Base-by-base conservation (phyloP, 2,888 invertebrate species). In the Nipponacmea schrenckii region DNA sequence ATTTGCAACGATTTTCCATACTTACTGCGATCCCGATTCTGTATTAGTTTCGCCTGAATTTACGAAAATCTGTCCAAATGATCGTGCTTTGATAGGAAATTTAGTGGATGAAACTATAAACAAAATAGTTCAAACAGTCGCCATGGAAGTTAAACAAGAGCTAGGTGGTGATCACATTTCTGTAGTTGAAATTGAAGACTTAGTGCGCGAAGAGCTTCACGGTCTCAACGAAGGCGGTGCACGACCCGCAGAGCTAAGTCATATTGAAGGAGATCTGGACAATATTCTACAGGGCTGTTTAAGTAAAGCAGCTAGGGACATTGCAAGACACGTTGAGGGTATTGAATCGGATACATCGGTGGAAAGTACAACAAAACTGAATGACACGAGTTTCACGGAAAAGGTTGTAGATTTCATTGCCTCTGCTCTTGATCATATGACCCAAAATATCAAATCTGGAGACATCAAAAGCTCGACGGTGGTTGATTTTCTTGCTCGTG, bases 1-100 rank as follows among this genome's bases (percentile, higher is more conserved):
- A n/a, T 81, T 81, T 62, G 74, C 74, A 62, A 46, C 74, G 0
- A 77, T 81, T 62, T 66, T 81, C 27, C 74, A 80, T 67, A 73
- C 74, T 24, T 80, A 79, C 72, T 20, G 27, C 31, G 44, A 39
- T 68, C 39, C 56, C 15, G 31, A 31, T 31, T 7, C 56, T 10
- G 39, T 26, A 27, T 17, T 12, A 14, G 27, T 39, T 5, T 17
- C 26, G n/a, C 12, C 20, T 12, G 39, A 44, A 31, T 56, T 31
- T 56, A 27, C 20, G 17, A n/a, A 68, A 10, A 62, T 68, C n/a
- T 17, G 39, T 24, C 39, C 27, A 31, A 39, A 56, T 17, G 56
- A 68, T 68, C 39, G 50, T 7, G 5, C 56, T 15, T 12, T 68
- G 62, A 62, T 68, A 24, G 68, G 62, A 31, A 56, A 50, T 20